Evolutionary conservation across 53 echinoderm and acorn worm species (phyloP).

Genomic region (Echinometra lucunter): DNA sequence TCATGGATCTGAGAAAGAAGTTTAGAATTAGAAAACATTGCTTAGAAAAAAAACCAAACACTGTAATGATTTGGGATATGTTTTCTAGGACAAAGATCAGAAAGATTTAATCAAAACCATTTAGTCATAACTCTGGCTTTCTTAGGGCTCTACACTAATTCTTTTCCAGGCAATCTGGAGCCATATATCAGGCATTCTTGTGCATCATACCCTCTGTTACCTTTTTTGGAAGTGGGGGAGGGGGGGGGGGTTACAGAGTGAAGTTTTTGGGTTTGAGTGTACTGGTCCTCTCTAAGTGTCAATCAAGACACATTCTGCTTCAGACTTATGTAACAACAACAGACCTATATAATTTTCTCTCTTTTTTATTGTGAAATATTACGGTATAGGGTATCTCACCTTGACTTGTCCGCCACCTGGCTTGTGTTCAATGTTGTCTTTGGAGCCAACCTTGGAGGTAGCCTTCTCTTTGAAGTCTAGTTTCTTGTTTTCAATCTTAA

Average conservation of each 20-base stretch:
- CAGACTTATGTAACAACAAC: background rate
- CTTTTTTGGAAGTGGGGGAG: too few species aligned
- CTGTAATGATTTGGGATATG: background rate
- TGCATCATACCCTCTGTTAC: too few species aligned
- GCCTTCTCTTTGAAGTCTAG: conserved; percentile 84
- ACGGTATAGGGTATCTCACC: background rate
- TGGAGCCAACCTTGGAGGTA: conserved; percentile 76
- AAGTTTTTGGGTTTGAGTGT: background rate
- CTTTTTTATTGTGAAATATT: background rate
- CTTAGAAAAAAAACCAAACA: background rate
- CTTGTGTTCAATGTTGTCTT: conserved; percentile 84
- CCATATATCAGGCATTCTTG: too few species aligned
- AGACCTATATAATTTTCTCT: background rate
- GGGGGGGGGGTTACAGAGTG: too few species aligned
- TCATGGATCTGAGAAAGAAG: conserved; percentile 68
- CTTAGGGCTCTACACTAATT: background rate
- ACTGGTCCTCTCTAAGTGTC: too few species aligned
- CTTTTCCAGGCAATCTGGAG: background rate
- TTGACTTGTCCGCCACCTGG: conserved; percentile 76
- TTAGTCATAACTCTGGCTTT: background rate
- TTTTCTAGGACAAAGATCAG: background rate
- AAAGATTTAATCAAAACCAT: background rate
- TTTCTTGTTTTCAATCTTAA: conserved; percentile 80
- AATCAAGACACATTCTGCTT: background rate
- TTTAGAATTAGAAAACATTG: background rate